phyloP scores from a whole-genome alignment of 2,888 invertebrate species.

The Schizotus pectinicornis region DNA sequence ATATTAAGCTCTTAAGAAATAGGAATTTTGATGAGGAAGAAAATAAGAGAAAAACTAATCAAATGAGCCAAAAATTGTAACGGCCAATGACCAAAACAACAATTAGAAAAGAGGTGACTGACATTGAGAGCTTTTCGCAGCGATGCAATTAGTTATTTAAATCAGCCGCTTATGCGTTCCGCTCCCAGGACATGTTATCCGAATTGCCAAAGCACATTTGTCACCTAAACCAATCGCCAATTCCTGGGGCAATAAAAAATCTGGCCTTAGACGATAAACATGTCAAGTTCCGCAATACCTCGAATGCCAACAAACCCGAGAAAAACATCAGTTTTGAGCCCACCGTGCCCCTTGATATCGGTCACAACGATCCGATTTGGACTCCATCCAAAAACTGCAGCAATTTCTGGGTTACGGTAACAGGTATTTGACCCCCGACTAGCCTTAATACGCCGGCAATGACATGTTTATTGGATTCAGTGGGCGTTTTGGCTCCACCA shows the following conservation, averaged over 20 bases:
- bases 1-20: no score
- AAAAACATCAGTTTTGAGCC: no score
- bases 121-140: no score
- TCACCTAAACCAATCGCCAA: background rate
- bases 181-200: constrained; percentile 8
- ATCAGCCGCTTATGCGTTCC: no score
- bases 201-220: constrained; percentile 16
- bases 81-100: no score
- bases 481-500: constrained; percentile 17
- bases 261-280: constrained; percentile 3
- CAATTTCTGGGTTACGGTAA: constrained; percentile 21
- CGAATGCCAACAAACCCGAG: constrained; percentile 4
- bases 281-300: constrained; percentile 12
- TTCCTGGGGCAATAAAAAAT: constrained; percentile 7
- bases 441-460: constrained; percentile 21
- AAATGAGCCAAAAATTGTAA: no score
- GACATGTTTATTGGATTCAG: constrained; percentile 25
- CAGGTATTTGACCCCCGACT: constrained; percentile 20
- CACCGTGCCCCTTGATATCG: background rate
- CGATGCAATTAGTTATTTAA: no score
- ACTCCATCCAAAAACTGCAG: background rate
- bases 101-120: no score
- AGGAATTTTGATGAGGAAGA: no score
- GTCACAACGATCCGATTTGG: constrained; percentile 4
- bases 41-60: no score